Base-by-base conservation (phyloP, 92 coral and sea anemone species). In the Palythoa caribaeorum region DNA sequence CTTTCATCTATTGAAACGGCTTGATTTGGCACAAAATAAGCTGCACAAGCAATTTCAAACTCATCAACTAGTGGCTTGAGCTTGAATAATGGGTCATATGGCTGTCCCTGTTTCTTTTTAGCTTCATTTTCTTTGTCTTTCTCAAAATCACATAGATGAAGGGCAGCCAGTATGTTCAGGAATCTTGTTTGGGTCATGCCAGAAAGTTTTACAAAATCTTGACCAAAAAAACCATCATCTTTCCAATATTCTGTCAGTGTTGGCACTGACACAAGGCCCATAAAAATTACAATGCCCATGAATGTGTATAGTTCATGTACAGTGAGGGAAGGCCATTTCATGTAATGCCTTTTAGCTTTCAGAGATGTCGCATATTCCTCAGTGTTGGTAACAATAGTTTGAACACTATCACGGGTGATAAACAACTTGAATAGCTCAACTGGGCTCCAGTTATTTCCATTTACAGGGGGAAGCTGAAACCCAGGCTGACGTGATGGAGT, bases 401-500 rank as follows among this genome's bases (percentile, higher is more conserved):
- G 36, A 15, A 76, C 59, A 76, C 57, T 44, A 76, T 60, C 68
- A 60, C 68, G 68, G 68, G 68, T 2, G 44, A 70, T 0, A 70
- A 21, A 70, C 74, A 70, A 20, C n/a, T 70, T 70, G 74, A 70
- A 70, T 70, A 70, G 74, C 74, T 70, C 74, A 78, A 78, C 62
- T 52, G 86, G 86, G 55, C 74, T 70, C 69, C 47, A 62, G 73
- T 69, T 69, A 57, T 79, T 79, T 79, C 50, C 71, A 37, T 73
- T 73, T 73, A 57, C 71, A 57, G 65, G 40, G 85, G 85, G 72
- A 11, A 60, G 74, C 86, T 80, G 85, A 66, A 79, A 79, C 71
- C 73, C 86, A 80, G 86, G 86, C 38, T 80, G 73, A 80, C 86
- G 86, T 14, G 54, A 70, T 62, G 86, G 86, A 63, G 74, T 80